Conservation (phyloP, 2,888 invertebrate genomes). For the Drosophila nr. fundita region DNA sequence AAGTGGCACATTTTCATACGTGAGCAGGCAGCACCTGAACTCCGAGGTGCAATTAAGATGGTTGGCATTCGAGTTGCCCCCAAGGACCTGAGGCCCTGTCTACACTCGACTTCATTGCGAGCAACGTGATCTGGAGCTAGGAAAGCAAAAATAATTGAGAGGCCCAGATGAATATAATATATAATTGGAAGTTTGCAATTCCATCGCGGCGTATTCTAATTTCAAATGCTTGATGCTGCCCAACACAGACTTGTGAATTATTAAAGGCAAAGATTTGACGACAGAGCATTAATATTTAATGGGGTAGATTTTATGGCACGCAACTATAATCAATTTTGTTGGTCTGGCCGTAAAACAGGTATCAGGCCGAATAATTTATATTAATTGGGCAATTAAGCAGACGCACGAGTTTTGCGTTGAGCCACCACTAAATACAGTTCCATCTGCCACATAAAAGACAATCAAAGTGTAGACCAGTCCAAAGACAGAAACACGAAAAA, state of each 20-base stretch:
- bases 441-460: constrained; percentile 4
- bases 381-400: constrained; percentile 39
- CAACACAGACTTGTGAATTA: background rate
- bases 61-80: constrained; percentile 20
- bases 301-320: constrained; percentile 1
- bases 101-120: background rate
- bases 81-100: background rate
- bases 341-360: constrained; percentile 5
- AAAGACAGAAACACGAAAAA: background rate
- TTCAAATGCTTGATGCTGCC: background rate
- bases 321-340: constrained; percentile 21
- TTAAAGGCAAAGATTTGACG: background rate
- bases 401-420: constrained; percentile 11
- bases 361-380: constrained; percentile 29
- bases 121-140: constrained; percentile 14
- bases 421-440: constrained; percentile 9
- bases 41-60: constrained; percentile 56
- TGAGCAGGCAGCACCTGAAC: constrained; percentile 39
- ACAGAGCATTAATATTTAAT: constrained; percentile 27
- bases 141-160: constrained; percentile 10
- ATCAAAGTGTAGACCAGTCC: constrained; percentile 27
- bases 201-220: background rate
- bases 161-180: constrained; percentile 9
- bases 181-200: constrained; percentile 25
- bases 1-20: constrained; percentile 52